A percentile compares a stretch with the other conserved stretches of the same genome.
Evolutionary conservation across 2,888 invertebrate species (phyloP).

Genomic region (Dasysyrphus albostriatus): DNA sequence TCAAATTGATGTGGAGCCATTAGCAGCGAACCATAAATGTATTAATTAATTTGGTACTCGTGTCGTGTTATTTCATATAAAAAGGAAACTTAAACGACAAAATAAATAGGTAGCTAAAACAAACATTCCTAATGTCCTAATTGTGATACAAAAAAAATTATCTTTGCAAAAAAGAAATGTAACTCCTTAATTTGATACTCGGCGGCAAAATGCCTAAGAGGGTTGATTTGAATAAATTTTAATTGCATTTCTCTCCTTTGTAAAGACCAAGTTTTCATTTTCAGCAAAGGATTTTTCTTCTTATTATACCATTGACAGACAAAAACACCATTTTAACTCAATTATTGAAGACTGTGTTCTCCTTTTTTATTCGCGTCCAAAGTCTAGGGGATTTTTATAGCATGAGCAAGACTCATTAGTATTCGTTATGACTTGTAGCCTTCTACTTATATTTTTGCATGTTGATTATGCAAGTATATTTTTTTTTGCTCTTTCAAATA

Average conservation of each 20-base stretch:
- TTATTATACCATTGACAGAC: neutral
- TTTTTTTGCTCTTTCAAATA: neutral
- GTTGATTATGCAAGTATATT: neutral
- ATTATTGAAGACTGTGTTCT: neutral
- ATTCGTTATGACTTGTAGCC: slow-evolving; percentile 52
- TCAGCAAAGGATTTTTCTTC: neutral
- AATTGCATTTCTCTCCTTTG: neutral
- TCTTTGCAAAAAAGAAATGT: neutral
- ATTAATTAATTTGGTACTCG: too few relatives aligned
- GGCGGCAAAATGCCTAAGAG: neutral
- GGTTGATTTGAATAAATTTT: slow-evolving; percentile 1
- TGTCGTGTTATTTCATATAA: too few relatives aligned
- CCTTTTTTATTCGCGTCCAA: slow-evolving; percentile 4
- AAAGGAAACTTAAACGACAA: too few relatives aligned
- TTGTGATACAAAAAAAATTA: neutral
- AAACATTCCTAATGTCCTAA: neutral
- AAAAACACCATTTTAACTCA: slow-evolving; percentile 1
- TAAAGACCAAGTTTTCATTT: neutral
- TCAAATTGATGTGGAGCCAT: too few relatives aligned
- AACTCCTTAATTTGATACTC: slow-evolving; percentile 1
- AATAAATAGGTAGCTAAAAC: neutral
- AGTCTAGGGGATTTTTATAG: neutral
- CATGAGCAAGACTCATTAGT: slow-evolving; percentile 52
- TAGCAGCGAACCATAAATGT: too few relatives aligned
- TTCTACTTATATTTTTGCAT: slow-evolving; percentile 22